Base-by-base conservation (phyloP, 2,797 vertebrate genomes). In the Sciurus vulgaris region DNA sequence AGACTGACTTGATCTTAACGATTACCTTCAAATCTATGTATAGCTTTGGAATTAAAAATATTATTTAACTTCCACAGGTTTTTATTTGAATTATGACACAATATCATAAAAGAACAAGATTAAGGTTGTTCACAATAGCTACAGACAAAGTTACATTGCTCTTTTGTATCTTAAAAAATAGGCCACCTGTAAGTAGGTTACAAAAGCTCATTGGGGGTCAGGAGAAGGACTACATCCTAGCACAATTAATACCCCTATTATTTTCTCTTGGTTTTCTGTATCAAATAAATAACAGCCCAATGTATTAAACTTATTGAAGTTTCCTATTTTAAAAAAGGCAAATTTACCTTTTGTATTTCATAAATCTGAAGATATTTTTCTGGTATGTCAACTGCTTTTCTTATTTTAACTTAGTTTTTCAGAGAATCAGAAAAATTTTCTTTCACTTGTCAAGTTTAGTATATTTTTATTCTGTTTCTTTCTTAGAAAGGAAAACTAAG, bases 171-270 rank as follows among this genome's bases (percentile, higher is more conserved):
- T 88, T 96, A 96, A 98, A 98, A 99, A 99, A 98, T 98, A 99
- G 98, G 98, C 98, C 98, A 98, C 85, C 97, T 28, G 54, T 96
- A 99, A 99, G 97, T 99, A 98, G 99, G 98, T 96, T 98, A 99
- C 56, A 94, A 97, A 97, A 96, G 88, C 96, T 98, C 98, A 91
- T 92, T 59, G 85, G 63, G 41, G 44, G 35, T 26, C 22, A 35
- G 49, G 30, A 54, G 12, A 49, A 49, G 69, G 92, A 28, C 30
- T 73, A 56, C 4, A 59, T 59, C 70, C 72, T n/a, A 79, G 20
- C 30, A 83, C 3, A 12, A 59, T 73, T 87, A 79, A 70, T 81
- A 85, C 30, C 44, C 47, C 5, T 51, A n/a, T 79, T 70, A 49
- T 18, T 61, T 93, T 63, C 38, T 94, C 81, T 41, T 94, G 67